These are phyloP conservation scores for Terebella lapidaria DNA, from an alignment of 2,888 invertebrate genomes.

Conservation along the genomic window DNA sequence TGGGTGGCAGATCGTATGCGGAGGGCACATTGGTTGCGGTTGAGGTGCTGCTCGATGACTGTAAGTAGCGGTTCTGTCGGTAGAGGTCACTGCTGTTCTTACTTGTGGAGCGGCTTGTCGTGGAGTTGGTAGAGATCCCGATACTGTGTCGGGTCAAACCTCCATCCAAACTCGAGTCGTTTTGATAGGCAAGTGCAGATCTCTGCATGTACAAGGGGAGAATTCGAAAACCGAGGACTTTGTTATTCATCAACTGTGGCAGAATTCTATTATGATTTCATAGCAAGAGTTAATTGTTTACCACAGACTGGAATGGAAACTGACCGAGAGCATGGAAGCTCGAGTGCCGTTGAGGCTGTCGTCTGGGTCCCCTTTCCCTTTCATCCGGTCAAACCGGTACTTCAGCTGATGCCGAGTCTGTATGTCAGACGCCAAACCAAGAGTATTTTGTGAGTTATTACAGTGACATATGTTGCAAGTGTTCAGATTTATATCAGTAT, in stretches of 20 bases:
- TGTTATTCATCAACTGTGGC: too few relatives aligned
- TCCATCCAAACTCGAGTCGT: slow-evolving; percentile 54
- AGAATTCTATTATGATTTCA: too few relatives aligned
- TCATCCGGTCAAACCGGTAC: slow-evolving; percentile 8
- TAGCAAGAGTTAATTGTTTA: too few relatives aligned
- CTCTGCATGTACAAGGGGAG: too few relatives aligned
- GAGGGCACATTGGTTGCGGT: slow-evolving; percentile 41
- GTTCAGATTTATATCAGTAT: too few relatives aligned
- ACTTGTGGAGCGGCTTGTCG: slow-evolving; percentile 91
- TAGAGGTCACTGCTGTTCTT: slow-evolving; percentile 86
- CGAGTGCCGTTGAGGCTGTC: slow-evolving; percentile 13
- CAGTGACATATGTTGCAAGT: too few relatives aligned
- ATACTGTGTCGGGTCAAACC: slow-evolving; percentile 57
- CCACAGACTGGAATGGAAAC: too few relatives aligned
- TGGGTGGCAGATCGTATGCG: slow-evolving; percentile 25
- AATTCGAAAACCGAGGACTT: too few relatives aligned
- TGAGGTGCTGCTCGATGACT: slow-evolving; percentile 44
- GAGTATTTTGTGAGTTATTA: too few relatives aligned
- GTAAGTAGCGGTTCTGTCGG: slow-evolving; percentile 56
- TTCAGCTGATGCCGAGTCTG: slow-evolving; percentile 19
- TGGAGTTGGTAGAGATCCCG: slow-evolving; percentile 90
- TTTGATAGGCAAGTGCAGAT: slow-evolving; percentile 75
- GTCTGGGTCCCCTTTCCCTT: slow-evolving; percentile 17
- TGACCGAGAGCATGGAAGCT: slow-evolving; percentile 8
- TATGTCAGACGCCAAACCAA: too few relatives aligned